Evolutionary conservation across 2,888 invertebrate species (phyloP), one percentile per base, ranked within the genome.

Genomic region (Panopea generosa): DNA sequence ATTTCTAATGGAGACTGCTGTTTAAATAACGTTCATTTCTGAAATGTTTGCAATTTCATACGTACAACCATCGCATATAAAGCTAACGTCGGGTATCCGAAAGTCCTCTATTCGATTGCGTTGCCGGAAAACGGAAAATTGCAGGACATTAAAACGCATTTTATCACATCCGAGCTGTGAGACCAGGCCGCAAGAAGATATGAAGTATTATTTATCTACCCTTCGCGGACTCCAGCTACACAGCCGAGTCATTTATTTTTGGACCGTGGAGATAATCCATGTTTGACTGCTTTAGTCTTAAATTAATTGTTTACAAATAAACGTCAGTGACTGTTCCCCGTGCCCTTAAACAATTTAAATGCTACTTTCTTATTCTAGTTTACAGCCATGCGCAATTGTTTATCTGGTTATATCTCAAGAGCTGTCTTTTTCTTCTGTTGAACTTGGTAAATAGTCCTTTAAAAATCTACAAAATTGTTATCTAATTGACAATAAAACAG

Each of bases 111-210:
- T 59, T 52, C 50, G 68, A 59, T 62, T 71, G 60, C 71, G 78
- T 79, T 79, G 78, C 78, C 75, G 72, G 65, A 57, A 75, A 68
- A 79, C 74, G 56, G 63, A 72, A 79, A 65, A 74, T 68, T 65
- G 63, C 71, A 53, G 29, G 61, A 55, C 56, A 79, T 79, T 68
- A 79, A 74, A 71, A 50, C 56, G 63, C 71, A 40, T 67, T 79
- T 79, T 71, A 68, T 79, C 78, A 79, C 71, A 24, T 33, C 45
- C n/a, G n/a, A 63, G 56, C 55, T 71, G 78, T 68, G 69, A 79
- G 71, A 71, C 71, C 55, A 49, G 26, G 59, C 56, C 74, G 60
- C 55, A 47, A 40, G 38, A 20, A 68, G 67, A 74, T 63, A 74
- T 29, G 20, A 4, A 16, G 57, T 6, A 68, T 55, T 70, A 74